Evolutionary conservation across 2,888 invertebrate genomes (phyloP).

Genomic region (Agonopterix alstromeriana): DNA sequence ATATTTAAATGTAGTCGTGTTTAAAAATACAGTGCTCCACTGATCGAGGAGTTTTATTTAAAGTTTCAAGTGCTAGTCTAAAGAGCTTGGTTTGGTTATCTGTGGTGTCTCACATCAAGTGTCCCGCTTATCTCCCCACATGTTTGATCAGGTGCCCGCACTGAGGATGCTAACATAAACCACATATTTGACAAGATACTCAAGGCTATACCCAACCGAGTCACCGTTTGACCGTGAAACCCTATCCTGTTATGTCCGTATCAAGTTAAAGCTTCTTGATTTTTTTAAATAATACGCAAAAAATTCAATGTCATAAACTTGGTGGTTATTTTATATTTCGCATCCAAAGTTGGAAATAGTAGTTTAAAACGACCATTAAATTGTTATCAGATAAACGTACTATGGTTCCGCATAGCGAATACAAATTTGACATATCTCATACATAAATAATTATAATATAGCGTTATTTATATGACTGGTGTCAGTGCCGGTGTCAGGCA

Average conservation of each 20-base stretch:
- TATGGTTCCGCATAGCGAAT: not conserved
- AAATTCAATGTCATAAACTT: no score
- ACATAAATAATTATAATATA: not conserved
- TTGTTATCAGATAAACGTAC: not conserved
- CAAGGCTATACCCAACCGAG: conserved; percentile 36
- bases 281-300: no score
- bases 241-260: conserved; percentile 34
- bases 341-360: no score
- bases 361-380: no score
- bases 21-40: not conserved
- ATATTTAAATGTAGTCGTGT: conserved; percentile 11
- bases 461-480: not conserved
- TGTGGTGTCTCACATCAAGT: conserved; percentile 65
- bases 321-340: no score
- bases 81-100: conserved; percentile 54
- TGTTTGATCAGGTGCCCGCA: conserved; percentile 71
- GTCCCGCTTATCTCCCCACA: conserved; percentile 63
- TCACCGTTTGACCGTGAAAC: conserved; percentile 54
- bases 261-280: conserved; percentile 23
- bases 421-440: not conserved
- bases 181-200: conserved; percentile 32
- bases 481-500: conserved; percentile 7
- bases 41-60: not conserved
- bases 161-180: conserved; percentile 44
- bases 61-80: conserved; percentile 32